A percentile compares a stretch with the other conserved stretches of the same genome.
phyloP scores from a whole-genome alignment of 2,113 vertebrate genomes.

The Corythaixoides concolor region DNA sequence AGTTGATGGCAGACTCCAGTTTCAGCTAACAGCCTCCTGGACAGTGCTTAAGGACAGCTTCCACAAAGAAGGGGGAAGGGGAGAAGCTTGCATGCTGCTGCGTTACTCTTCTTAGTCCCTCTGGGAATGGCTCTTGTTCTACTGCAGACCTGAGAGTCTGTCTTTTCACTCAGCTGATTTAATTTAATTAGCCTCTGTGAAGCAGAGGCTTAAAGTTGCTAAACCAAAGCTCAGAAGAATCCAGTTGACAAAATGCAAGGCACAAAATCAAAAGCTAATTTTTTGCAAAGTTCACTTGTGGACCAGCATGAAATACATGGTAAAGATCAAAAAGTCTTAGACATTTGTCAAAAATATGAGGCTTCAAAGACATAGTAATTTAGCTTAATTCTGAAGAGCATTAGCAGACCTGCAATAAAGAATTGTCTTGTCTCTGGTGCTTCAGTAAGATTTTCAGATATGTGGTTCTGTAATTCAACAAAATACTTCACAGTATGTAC shows the following conservation, averaged over 20 bases:
- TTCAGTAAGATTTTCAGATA: conserved; percentile 60
- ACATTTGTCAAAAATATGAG: conserved; percentile 58
- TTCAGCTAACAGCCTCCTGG: conserved; percentile 41
- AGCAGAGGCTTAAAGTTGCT: conserved; percentile 62
- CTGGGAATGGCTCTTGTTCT: conserved; percentile 42
- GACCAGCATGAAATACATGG: background rate
- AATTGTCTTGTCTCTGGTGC: conserved; percentile 36
- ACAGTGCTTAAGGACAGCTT: conserved; percentile 20
- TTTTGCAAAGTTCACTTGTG: conserved; percentile 39
- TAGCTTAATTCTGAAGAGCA: conserved; percentile 56
- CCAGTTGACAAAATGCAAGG: conserved; percentile 53
- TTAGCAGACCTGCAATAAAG: conserved; percentile 54
- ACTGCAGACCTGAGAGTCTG: conserved; percentile 47
- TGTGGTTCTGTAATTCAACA: conserved; percentile 29
- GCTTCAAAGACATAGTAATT: conserved; percentile 54
- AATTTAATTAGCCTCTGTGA: conserved; percentile 70
- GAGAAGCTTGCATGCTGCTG: background rate
- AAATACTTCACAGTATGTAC: background rate
- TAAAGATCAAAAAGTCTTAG: conserved; percentile 64
- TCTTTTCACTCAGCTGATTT: conserved; percentile 63
- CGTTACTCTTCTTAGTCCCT: conserved; percentile 15
- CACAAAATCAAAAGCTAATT: conserved; percentile 53
- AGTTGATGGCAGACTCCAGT: background rate
- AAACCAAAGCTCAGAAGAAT: conserved; percentile 59
- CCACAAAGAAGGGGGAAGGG: conserved; percentile 1